Evolutionary conservation across 1,140 invertebrate species (phyloP).

Genomic region (Drosophila asahinai): DNA sequence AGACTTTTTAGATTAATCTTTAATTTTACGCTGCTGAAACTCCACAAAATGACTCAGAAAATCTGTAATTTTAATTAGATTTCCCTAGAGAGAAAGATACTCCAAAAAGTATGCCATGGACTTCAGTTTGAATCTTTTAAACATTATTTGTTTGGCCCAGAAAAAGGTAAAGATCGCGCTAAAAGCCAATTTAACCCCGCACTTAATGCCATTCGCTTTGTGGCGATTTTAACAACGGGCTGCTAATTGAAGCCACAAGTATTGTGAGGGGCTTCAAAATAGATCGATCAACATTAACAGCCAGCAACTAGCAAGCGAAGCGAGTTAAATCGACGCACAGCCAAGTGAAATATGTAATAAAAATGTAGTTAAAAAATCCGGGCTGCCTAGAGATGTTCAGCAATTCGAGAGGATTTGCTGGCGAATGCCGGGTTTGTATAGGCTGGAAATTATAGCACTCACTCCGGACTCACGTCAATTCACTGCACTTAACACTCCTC

Average conservation of each 20-base stretch:
- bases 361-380: constrained; percentile 11
- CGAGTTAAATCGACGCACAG: constrained; percentile 21
- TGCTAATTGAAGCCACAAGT: constrained; percentile 59
- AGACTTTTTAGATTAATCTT: neutral
- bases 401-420: neutral
- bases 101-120: constrained; percentile 53
- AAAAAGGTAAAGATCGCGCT: constrained; percentile 34
- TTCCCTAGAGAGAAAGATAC: neutral
- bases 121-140: neutral
- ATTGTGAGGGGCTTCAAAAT: constrained; percentile 23
- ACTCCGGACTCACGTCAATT: neutral
- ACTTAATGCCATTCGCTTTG: constrained; percentile 28
- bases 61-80: too few species aligned
- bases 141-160: constrained; percentile 23
- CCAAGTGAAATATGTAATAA: constrained; percentile 2
- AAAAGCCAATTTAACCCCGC: constrained; percentile 57
- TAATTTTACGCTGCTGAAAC: neutral
- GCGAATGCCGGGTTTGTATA: too few species aligned
- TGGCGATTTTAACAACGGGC: constrained; percentile 38
- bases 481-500: neutral
- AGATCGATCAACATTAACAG: constrained; percentile 42
- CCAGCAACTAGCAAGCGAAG: constrained; percentile 31
- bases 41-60: neutral
- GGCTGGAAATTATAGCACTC: neutral
- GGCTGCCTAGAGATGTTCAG: constrained; percentile 1